Conservation (phyloP, 2,797 vertebrate species). For the Clarias pachynema region DNA sequence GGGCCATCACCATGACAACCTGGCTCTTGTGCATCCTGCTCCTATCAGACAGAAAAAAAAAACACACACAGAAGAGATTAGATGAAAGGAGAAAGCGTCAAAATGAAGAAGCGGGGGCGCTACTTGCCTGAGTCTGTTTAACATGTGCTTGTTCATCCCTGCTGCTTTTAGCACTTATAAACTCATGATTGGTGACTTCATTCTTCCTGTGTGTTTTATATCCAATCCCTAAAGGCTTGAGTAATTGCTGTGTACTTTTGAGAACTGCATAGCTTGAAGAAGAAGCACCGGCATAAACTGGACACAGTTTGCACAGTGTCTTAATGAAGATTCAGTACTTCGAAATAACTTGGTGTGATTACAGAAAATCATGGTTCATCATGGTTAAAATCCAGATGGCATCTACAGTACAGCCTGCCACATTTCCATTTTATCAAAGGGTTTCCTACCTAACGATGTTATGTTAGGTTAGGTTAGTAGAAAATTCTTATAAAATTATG, state of each 20-base stretch:
- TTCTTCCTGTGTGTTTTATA: constrained; percentile 43
- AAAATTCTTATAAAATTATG: too few relatives aligned
- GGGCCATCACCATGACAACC: constrained; percentile 45
- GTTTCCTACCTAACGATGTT: too few relatives aligned
- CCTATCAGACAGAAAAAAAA: constrained; percentile 10
- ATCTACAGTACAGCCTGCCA: background rate
- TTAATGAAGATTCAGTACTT: background rate
- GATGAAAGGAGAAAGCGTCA: constrained; percentile 33
- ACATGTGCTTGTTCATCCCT: constrained; percentile 55
- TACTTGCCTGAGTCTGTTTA: constrained; percentile 58
- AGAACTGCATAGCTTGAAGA: constrained; percentile 49
- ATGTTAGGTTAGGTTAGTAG: too few relatives aligned
- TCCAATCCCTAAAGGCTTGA: constrained; percentile 56
- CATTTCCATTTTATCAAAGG: background rate
- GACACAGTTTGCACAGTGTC: background rate
- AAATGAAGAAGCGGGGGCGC: constrained; percentile 27
- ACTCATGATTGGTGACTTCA: constrained; percentile 62
- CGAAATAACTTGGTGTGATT: background rate
- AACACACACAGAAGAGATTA: constrained; percentile 4
- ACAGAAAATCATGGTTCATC: background rate
- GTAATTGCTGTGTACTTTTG: constrained; percentile 70
- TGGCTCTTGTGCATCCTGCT: constrained; percentile 20
- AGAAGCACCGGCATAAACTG: too few relatives aligned
- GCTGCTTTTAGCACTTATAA: constrained; percentile 57
- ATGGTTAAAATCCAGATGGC: background rate